Base-by-base conservation (phyloP, 2,888 invertebrate genomes). In the Cerceris rybyensis region DNA sequence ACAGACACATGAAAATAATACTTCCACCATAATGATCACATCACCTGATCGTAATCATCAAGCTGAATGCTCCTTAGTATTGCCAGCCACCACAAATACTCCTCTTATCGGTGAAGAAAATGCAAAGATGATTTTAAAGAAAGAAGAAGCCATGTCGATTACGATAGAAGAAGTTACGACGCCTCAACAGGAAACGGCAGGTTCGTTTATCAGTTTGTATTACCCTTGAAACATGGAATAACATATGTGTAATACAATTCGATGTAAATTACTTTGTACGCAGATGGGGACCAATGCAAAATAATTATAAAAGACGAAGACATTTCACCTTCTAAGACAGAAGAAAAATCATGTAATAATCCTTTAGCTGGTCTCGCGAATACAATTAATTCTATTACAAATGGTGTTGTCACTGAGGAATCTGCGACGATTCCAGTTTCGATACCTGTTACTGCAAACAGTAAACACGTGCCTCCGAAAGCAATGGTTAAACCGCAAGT, bases 401-500 rank as follows among this genome's bases (percentile, higher is more conserved):
- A 92, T 50, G 92, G 92, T 39, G 86, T 90, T 13, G 77, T 68
- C 16, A 81, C 79, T 5, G 91, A 92, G 28, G 90, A 90, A 58
- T 68, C 88, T 6, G 43, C 78, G 1, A 39, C 74, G 28, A 49
- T 78, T 61, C 70, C 84, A 16, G 82, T 86, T 7, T 80, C 90
- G 0, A 76, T 82, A 49, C 88, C 91, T 14, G 85, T 90, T 13
- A 85, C 86, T 4, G 84, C 89, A 7, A 87, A 82, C 39, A 90
- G 80, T 71, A 91, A 89, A 77, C 90, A 90, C 67, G 89, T 93
- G n/a, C 94, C 97, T 50, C 97, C 97, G 16, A 97, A 97, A 92
- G 98, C 98, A 0, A 96, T 98, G 95, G 98, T 98, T 13, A 98
- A 98, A 91, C 98, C 98, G 0, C 98, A 98, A 90, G 97, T 99